Evolutionary conservation across 2,797 vertebrate species (phyloP), one percentile per base, ranked within the genome.

Genomic region (Hoplostethus mediterraneus): DNA sequence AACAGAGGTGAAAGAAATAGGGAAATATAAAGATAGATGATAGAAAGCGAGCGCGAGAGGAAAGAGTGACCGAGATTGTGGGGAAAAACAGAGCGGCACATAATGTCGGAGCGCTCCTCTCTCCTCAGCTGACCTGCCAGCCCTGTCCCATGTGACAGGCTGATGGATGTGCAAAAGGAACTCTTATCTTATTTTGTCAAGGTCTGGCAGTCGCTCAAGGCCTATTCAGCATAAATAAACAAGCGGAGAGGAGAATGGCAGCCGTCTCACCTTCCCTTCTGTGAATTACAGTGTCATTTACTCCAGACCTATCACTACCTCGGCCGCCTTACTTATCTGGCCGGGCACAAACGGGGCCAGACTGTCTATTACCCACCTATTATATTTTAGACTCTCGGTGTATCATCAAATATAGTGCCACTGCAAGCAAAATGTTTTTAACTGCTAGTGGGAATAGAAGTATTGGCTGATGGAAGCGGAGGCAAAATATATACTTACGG

Each of bases 121-220:
- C 70, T 77, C 70, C 75, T 76, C 60, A 53, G 66, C 81, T 91
- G 89, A 91, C 85, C 89, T 80, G 87, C 83, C 87, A 82, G 79
- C 21, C 76, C 57, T 47, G 75, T 82, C 85, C 80, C 64, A 21
- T 81, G 82, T 93, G 94, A 92, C 92, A 90, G 81, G 76, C 90
- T 95, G 94, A 95, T 76, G 81, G 89, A 94, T 95, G 92, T 81
- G 90, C 91, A 87, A 91, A 80, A 86, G 88, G 79, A 90, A 87
- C 88, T 93, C 92, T 94, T 94, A 94, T 95, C 93, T 94, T 94
- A 93, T 94, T 94, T 93, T 89, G 84, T 92, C 93, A 93, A 93
- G 94, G 93, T 93, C 94, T 94, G 92, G 91, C 93, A 94, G 89
- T 89, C 90, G 87, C 90, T 94, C 90, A 94, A 92, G 88, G 86